Percentiles rank a stretch among this genome's conserved stretches.
These are phyloP conservation scores for Pseudopleuronectes americanus DNA, from an alignment of 2,797 vertebrate species.

Conservation along the genomic window DNA sequence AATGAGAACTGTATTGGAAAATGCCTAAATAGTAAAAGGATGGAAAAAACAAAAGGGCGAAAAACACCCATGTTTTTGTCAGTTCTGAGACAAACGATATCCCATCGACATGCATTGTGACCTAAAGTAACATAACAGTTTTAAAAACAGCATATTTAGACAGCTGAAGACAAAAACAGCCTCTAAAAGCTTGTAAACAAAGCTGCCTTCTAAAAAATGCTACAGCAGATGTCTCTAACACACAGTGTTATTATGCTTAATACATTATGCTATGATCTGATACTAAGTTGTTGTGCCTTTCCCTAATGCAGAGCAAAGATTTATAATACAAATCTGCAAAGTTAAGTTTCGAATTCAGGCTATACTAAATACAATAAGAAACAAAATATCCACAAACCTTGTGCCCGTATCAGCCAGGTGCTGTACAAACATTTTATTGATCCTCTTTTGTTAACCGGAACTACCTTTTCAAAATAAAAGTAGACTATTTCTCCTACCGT, in stretches of 20 bases:
- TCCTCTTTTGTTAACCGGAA: too few relatives aligned
- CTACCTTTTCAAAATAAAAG: too few relatives aligned
- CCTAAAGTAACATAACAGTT: neutral
- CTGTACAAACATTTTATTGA: constrained; percentile 14
- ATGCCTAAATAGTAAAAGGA: neutral
- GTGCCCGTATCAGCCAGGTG: neutral
- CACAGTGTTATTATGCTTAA: neutral
- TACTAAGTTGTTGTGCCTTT: neutral
- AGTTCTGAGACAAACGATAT: neutral
- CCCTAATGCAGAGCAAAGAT: neutral
- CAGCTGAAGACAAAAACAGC: neutral
- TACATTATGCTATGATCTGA: neutral
- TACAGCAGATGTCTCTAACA: neutral
- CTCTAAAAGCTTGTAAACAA: neutral
- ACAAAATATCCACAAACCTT: too few relatives aligned
- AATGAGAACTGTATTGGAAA: neutral
- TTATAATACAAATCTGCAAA: too few relatives aligned
- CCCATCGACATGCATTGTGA: neutral
- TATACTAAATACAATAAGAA: too few relatives aligned
- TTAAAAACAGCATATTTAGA: neutral
- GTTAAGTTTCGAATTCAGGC: too few relatives aligned
- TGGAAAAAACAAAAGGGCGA: neutral
- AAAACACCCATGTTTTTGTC: neutral
- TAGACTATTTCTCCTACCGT: too few relatives aligned
- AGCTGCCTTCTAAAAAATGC: neutral